Conservation (phyloP, 2,888 invertebrate species). For the Phortica okadai region DNA sequence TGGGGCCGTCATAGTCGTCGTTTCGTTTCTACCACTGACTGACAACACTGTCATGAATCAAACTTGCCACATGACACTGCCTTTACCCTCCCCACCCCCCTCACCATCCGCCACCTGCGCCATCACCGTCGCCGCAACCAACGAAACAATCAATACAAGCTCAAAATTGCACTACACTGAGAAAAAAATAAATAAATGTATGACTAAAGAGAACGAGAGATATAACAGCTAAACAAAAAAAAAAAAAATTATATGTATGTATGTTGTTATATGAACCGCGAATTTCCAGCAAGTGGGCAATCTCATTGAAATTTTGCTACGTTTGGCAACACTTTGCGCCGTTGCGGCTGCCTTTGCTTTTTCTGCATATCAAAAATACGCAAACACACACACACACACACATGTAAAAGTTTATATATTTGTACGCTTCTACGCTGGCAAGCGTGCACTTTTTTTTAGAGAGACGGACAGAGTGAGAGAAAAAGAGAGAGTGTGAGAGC, state of each 20-base stretch:
- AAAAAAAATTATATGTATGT: not conserved
- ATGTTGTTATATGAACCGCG: constrained; percentile 1
- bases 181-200: too few species aligned
- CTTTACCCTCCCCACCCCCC: not conserved
- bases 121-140: not conserved
- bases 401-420: not conserved
- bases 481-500: not conserved
- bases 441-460: not conserved
- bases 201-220: too few species aligned
- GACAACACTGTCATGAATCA: not conserved
- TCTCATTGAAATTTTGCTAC: constrained; percentile 33
- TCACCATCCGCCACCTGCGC: not conserved
- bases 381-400: not conserved
- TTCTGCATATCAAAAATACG: constrained; percentile 1
- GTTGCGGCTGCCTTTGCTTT: not conserved
- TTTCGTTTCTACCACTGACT: not conserved
- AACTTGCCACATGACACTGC: not conserved
- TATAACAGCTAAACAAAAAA: not conserved
- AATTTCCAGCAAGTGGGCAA: constrained; percentile 28
- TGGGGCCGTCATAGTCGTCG: not conserved
- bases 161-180: too few species aligned
- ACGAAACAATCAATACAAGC: not conserved
- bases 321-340: constrained; percentile 50
- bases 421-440: not conserved
- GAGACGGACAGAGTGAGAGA: not conserved